A percentile compares a stretch with the other conserved stretches of the same genome.
Conservation (phyloP, 2,888 invertebrate genomes). For the Hydropsyche betteni region DNA sequence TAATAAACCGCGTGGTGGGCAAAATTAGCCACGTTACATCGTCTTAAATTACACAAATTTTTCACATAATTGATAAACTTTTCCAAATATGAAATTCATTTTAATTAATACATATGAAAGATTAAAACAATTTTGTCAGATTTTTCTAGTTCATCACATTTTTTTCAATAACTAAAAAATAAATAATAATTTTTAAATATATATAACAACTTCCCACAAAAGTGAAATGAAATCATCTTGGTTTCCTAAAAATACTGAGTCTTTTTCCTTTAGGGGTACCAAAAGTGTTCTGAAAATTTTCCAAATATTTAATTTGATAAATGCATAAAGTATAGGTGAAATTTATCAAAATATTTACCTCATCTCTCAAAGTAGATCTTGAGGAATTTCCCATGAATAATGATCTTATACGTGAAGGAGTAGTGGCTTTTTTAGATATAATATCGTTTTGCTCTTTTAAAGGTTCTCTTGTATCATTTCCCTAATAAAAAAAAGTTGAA, state of each 20-base stretch:
- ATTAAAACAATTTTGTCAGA: background rate
- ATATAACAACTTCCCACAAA: background rate
- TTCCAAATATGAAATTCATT: no score
- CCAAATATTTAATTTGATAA: constrained; percentile 9
- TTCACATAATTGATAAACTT: no score
- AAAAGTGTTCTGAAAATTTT: constrained; percentile 58
- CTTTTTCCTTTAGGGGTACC: constrained; percentile 64
- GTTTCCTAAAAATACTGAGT: constrained; percentile 64
- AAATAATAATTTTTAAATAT: background rate
- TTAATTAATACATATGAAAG: no score
- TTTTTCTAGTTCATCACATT: background rate
- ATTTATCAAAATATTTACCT: constrained; percentile 57
- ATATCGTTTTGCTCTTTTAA: constrained; percentile 65
- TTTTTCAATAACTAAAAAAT: background rate
- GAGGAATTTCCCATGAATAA: constrained; percentile 66
- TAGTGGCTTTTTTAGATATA: constrained; percentile 65
- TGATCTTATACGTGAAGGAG: constrained; percentile 72
- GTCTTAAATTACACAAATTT: no score
- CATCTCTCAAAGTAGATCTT: constrained; percentile 59
- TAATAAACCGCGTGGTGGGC: no score
- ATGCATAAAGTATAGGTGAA: constrained; percentile 13
- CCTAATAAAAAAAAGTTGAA: constrained; percentile 56
- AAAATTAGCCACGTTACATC: no score
- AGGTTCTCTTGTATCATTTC: constrained; percentile 67
- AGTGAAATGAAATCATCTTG: constrained; percentile 34